phyloP scores from a whole-genome alignment of 2,113 vertebrate genomes.

The Furnarius figulus region DNA sequence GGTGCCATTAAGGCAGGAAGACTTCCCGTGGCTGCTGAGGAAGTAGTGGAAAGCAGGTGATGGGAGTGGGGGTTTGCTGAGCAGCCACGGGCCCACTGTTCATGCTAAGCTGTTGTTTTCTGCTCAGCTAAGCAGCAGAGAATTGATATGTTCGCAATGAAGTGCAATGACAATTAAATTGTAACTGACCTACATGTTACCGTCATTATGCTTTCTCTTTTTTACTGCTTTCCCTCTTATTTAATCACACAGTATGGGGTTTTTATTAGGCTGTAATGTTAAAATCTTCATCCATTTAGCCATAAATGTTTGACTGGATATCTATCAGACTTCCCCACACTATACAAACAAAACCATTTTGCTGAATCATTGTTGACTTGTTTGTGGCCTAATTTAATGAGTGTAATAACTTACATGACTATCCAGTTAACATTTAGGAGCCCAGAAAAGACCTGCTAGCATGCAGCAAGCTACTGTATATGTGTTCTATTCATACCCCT shows the following conservation, averaged over 20 bases:
- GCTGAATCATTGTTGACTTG: conserved; percentile 86
- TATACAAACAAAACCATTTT: conserved; percentile 87
- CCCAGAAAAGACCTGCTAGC: conserved; percentile 78
- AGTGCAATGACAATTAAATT: conserved; percentile 98
- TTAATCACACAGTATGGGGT: conserved; percentile 94
- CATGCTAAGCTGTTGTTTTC: conserved; percentile 87
- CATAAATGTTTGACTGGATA: conserved; percentile 89
- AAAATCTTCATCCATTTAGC: conserved; percentile 91
- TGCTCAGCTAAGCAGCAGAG: conserved; percentile 91
- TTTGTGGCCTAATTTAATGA: conserved; percentile 86
- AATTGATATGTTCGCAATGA: conserved; percentile 94
- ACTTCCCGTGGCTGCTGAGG: conserved; percentile 73
- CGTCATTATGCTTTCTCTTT: conserved; percentile 88
- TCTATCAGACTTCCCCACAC: conserved; percentile 82
- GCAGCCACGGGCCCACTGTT: conserved; percentile 74
- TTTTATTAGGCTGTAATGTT: conserved; percentile 92
- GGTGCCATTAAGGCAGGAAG: conserved; percentile 81
- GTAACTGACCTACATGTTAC: conserved; percentile 96
- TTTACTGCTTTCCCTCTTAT: conserved; percentile 91
- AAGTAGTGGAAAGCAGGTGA: conserved; percentile 80
- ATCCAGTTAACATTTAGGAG: conserved; percentile 81
- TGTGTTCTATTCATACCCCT: conserved; percentile 69
- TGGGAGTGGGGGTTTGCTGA: conserved; percentile 75
- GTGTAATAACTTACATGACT: conserved; percentile 84
- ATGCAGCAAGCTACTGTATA: conserved; percentile 70